These are phyloP conservation scores for Eupithecia pulchellata DNA, from an alignment of 2,888 invertebrate species.

Conservation along the genomic window DNA sequence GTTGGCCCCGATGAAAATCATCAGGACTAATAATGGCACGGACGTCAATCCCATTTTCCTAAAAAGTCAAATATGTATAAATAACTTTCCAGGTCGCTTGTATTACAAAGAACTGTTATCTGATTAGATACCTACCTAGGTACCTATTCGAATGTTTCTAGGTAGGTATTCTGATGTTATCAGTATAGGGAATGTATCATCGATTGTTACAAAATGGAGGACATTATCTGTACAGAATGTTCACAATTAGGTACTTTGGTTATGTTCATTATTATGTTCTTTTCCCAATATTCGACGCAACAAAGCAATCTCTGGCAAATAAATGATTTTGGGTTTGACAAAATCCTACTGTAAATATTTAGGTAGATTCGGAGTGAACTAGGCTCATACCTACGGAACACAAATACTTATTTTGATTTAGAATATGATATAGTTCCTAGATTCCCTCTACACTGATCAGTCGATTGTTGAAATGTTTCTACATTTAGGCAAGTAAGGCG, in stretches of 20 bases:
- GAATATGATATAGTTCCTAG: background rate
- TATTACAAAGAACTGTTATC: conserved; percentile 6
- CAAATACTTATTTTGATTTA: background rate
- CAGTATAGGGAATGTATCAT: background rate
- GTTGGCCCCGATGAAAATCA: conserved; percentile 41
- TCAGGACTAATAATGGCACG: conserved; percentile 47
- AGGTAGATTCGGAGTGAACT: too few relatives aligned
- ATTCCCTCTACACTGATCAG: background rate
- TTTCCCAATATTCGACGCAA: too few relatives aligned
- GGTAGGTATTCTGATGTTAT: background rate
- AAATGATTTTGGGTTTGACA: too few relatives aligned
- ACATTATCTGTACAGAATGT: background rate
- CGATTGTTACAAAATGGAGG: background rate
- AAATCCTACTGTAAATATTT: too few relatives aligned
- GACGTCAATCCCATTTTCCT: conserved; percentile 58
- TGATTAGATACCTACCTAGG: background rate
- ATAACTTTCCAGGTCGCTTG: background rate
- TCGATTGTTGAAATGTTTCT: background rate
- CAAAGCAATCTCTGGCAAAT: too few relatives aligned
- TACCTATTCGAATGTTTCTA: background rate
- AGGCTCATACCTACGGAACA: too few relatives aligned
- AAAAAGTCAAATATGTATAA: conserved; percentile 28
- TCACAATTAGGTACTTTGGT: background rate
- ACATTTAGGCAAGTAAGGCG: background rate
- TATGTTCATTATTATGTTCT: too few relatives aligned